Conservation (phyloP, 92 coral and sea anemone species). For the Metridium senile region DNA sequence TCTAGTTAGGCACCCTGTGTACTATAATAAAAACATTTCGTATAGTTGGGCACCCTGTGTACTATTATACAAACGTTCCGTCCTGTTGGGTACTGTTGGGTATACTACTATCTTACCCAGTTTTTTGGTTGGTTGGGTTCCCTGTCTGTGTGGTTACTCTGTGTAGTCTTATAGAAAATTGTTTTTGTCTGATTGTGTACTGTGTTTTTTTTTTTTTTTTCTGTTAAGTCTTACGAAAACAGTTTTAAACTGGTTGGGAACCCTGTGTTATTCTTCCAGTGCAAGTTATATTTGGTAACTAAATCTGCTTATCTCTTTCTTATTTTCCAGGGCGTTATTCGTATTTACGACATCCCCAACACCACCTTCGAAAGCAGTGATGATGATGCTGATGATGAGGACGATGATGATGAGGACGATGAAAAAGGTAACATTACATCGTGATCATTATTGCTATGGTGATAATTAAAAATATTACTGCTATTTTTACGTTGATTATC, state of each 20-base stretch:
- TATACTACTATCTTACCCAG: background rate
- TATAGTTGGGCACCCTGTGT: background rate
- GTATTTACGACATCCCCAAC: conserved; percentile 97
- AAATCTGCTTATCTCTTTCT: background rate
- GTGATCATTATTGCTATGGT: background rate
- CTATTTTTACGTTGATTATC: no score
- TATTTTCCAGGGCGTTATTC: conserved; percentile 76
- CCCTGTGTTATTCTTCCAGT: background rate
- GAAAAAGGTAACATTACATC: conserved; percentile 65
- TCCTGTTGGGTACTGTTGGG: background rate
- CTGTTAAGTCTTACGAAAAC: no score
- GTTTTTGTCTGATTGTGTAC: no score
- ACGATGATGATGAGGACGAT: conserved; percentile 76
- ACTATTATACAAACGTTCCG: background rate
- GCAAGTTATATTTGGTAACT: no score
- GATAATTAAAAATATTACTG: no score
- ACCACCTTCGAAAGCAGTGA: conserved; percentile 91
- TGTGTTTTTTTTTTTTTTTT: no score
- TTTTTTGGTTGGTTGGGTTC: no score
- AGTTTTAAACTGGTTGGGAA: no score
- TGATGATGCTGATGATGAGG: conserved; percentile 88
- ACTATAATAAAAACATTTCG: background rate
- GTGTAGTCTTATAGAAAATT: no score
- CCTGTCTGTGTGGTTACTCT: no score
- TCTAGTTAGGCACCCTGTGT: background rate